phyloP scores from a whole-genome alignment of 1,140 invertebrate genomes.

The Macrobrachium rosenbergii region DNA sequence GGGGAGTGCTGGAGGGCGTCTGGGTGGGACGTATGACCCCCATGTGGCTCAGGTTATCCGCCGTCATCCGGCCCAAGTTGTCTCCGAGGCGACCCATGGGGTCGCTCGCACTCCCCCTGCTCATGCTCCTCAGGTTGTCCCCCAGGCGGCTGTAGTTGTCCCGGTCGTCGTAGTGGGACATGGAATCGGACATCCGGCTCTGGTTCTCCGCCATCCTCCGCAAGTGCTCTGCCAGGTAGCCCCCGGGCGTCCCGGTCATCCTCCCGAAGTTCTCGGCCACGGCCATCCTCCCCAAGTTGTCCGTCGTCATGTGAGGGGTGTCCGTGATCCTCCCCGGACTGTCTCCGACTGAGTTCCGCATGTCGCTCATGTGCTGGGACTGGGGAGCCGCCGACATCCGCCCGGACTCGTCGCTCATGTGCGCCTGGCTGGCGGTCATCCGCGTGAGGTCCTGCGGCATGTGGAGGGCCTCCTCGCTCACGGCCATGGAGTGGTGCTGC shows the following conservation, averaged over 20 bases:
- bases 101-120: constrained; percentile 60
- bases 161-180: constrained; percentile 65
- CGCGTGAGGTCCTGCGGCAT: constrained; percentile 66
- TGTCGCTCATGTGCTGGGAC: constrained; percentile 50
- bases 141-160: constrained; percentile 63
- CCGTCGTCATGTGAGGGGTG: constrained; percentile 62
- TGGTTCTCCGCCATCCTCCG: constrained; percentile 65
- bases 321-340: constrained; percentile 61
- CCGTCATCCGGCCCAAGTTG: constrained; percentile 59
- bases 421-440: constrained; percentile 62
- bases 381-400: constrained; percentile 59
- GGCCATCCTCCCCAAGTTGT: constrained; percentile 63
- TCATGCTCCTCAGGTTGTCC: constrained; percentile 65
- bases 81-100: constrained; percentile 65
- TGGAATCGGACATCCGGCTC: constrained; percentile 64
- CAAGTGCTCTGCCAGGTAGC: constrained; percentile 64
- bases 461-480: constrained; percentile 60
- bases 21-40: constrained; percentile 65
- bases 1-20: constrained; percentile 65
- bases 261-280: constrained; percentile 63
- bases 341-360: constrained; percentile 59
- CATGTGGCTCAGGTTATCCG: constrained; percentile 62
- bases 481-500: constrained; percentile 60
- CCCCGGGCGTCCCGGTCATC: constrained; percentile 63
- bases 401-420: constrained; percentile 63